Percentiles rank a stretch among this genome's conserved stretches.
Evolutionary conservation across 1,140 invertebrate genomes (phyloP).

Genomic region (Drosophila sulfurigaster): DNA sequence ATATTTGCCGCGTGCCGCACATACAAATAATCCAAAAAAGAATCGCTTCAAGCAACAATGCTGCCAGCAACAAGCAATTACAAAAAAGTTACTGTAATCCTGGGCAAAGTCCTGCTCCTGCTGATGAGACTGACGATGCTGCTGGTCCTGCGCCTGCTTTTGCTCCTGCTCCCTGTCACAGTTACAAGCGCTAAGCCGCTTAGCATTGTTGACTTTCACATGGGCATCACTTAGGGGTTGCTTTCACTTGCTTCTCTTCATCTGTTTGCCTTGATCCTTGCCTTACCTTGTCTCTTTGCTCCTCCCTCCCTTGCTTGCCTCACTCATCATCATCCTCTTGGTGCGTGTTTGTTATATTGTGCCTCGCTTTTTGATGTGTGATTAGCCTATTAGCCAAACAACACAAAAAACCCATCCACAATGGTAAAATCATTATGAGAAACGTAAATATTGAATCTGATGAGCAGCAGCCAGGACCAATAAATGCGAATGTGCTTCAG

Average conservation of each 20-base stretch:
- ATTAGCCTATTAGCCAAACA: constrained; percentile 81
- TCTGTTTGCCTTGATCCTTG: constrained; percentile 30
- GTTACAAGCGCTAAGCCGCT: constrained; percentile 80
- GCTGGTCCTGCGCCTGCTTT: constrained; percentile 10
- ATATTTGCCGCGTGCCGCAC: constrained; percentile 76
- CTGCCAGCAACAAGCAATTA: constrained; percentile 73
- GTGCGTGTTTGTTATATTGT: constrained; percentile 55
- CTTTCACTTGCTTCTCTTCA: constrained; percentile 7
- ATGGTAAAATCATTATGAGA: constrained; percentile 71
- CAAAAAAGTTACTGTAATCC: constrained; percentile 81
- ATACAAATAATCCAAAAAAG: constrained; percentile 52
- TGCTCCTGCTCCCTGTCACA: constrained; percentile 64
- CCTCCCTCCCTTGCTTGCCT: constrained; percentile 15
- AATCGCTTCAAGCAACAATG: constrained; percentile 62
- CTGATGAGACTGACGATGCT: too few relatives aligned
- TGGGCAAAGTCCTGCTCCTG: constrained; percentile 21
- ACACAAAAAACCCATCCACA: constrained; percentile 49
- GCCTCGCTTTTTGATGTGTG: constrained; percentile 77
- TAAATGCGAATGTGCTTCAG: constrained; percentile 64
- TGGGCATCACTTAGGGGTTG: constrained; percentile 76
- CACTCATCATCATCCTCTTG: neutral
- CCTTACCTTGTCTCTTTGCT: neutral
- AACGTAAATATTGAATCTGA: constrained; percentile 77
- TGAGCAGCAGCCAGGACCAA: constrained; percentile 57
- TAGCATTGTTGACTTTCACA: constrained; percentile 82